A percentile compares a stretch with the other conserved stretches of the same genome.
Evolutionary conservation across 2,113 vertebrate genomes (phyloP).

Genomic region (Archilochus colubris): DNA sequence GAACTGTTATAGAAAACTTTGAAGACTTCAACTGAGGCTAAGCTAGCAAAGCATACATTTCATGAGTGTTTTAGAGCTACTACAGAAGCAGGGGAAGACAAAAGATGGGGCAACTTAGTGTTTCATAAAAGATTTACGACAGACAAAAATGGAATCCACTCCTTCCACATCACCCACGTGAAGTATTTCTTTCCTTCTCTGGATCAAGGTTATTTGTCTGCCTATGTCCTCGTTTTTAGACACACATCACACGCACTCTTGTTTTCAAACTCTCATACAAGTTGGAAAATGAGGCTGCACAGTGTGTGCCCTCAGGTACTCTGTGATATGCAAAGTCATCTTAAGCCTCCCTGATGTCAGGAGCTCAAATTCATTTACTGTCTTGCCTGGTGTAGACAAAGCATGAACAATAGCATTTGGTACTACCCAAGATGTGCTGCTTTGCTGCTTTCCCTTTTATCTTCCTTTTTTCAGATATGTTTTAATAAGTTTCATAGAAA

Average conservation of each 20-base stretch:
- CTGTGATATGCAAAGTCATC: not conserved
- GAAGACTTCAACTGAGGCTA: not conserved
- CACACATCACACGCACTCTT: not conserved
- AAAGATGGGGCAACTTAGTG: not conserved
- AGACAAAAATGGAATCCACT: not conserved
- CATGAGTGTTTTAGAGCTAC: not conserved
- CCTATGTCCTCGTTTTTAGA: not conserved
- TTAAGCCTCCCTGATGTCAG: not conserved
- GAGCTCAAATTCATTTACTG: not conserved
- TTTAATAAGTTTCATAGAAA: not conserved
- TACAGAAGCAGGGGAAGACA: not conserved
- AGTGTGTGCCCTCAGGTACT: accelerated
- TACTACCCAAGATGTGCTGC: not conserved
- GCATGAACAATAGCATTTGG: not conserved
- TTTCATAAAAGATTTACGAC: not conserved
- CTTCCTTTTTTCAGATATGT: not conserved
- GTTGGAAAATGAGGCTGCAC: not conserved
- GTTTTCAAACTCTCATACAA: not conserved
- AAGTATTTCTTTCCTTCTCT: not conserved
- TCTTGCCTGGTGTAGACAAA: not conserved
- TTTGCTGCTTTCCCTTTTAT: not conserved
- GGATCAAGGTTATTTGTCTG: not conserved
- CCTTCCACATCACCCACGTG: not conserved
- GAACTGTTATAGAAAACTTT: not conserved
- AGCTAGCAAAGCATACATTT: not conserved